Percentiles rank a stretch among this genome's conserved stretches.
Conservation (phyloP, 1,140 invertebrate species). For the Pseudomyrmex pallidus region DNA sequence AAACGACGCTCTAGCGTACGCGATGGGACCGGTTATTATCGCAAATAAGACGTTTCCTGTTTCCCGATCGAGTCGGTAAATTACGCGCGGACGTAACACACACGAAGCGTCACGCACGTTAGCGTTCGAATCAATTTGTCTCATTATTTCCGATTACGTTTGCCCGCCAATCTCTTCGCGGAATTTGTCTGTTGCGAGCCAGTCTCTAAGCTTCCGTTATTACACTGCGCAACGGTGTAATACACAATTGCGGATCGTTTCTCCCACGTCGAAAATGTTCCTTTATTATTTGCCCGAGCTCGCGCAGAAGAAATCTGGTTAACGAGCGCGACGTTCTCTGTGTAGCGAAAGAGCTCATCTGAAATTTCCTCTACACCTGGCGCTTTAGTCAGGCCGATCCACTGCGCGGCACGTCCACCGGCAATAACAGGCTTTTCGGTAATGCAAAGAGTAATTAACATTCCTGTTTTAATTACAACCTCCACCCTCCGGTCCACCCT, state of each 20-base stretch:
- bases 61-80: conserved; percentile 31
- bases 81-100: conserved; percentile 14
- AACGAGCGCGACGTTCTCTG: conserved; percentile 28
- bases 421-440: conserved; percentile 82
- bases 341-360: conserved; percentile 22
- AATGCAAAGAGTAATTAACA: conserved; percentile 85
- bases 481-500: conserved; percentile 67
- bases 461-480: conserved; percentile 85
- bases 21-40: conserved; percentile 15
- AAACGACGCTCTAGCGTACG: not conserved
- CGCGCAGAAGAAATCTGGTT: conserved; percentile 16
- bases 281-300: not conserved
- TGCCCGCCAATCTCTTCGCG: not conserved
- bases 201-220: not conserved
- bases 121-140: conserved; percentile 38
- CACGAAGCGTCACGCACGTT: conserved; percentile 17
- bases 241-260: not conserved
- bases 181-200: conserved; percentile 5
- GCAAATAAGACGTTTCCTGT: conserved; percentile 63
- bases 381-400: conserved; percentile 42
- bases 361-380: conserved; percentile 40
- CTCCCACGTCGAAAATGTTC: not conserved
- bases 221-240: conserved; percentile 18
- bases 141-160: conserved; percentile 32
- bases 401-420: conserved; percentile 57